Conservation (phyloP, 2,113 vertebrate species). For the Anarrhichthys ocellatus region DNA sequence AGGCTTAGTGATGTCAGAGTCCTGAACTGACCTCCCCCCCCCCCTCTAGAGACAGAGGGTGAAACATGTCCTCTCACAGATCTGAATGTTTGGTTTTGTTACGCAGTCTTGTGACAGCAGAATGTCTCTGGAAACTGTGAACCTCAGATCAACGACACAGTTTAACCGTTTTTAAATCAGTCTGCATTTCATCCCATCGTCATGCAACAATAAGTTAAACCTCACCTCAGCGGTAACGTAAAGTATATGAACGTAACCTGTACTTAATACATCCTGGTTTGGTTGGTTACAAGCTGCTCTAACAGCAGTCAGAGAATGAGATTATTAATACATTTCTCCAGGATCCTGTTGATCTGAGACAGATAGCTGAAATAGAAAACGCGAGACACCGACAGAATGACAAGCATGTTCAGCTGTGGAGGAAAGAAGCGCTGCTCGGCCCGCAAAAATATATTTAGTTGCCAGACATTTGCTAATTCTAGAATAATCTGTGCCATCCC, state of each 20-base stretch:
- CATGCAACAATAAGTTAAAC: neutral
- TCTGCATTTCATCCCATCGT: neutral
- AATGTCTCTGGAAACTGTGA: constrained; percentile 52
- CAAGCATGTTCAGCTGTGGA: constrained; percentile 74
- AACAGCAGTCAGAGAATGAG: neutral
- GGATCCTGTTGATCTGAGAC: constrained; percentile 60
- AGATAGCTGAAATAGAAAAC: constrained; percentile 46
- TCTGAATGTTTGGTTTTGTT: constrained; percentile 75
- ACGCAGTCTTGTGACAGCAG: constrained; percentile 76
- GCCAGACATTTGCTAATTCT: constrained; percentile 82
- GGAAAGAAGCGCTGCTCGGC: constrained; percentile 40
- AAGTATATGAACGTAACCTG: neutral
- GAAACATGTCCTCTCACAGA: constrained; percentile 52
- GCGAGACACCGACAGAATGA: constrained; percentile 54
- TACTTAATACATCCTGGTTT: neutral
- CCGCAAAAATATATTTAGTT: constrained; percentile 71
- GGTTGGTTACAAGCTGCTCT: neutral
- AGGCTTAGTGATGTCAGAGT: constrained; percentile 50
- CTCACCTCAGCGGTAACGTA: neutral
- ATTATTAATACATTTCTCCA: constrained; percentile 33
- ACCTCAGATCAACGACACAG: constrained; percentile 18
- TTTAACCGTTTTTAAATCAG: too few relatives aligned
- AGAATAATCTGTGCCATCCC: constrained; percentile 77
- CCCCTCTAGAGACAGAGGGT: neutral
- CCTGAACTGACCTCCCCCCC: constrained; percentile 43